phyloP scores from a whole-genome alignment of 1,140 invertebrate species.

The Drosophila varians region DNA sequence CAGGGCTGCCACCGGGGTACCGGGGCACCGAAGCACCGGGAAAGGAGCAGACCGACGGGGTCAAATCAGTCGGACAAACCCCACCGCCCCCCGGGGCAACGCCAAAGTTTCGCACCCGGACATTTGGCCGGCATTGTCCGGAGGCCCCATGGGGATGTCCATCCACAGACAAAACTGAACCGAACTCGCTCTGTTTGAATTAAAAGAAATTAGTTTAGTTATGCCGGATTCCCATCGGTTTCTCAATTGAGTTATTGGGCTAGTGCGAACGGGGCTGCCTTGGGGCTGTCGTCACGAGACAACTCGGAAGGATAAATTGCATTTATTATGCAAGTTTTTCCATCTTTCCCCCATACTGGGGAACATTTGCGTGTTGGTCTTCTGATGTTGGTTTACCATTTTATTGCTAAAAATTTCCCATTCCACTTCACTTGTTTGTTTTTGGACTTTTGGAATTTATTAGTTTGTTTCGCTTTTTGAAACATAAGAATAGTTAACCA shows the following conservation, averaged over 20 bases:
- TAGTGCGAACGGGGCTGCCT: conserved; percentile 5
- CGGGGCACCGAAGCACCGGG: neutral
- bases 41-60: neutral
- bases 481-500: neutral
- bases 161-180: neutral
- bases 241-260: conserved; percentile 19
- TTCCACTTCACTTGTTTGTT: conserved; percentile 1
- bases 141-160: neutral
- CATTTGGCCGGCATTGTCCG: conserved; percentile 30
- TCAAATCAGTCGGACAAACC: conserved; percentile 1
- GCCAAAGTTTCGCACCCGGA: conserved; percentile 35
- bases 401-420: conserved; percentile 12
- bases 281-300: neutral
- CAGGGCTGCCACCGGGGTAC: conserved; percentile 46
- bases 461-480: neutral
- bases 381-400: conserved; percentile 29
- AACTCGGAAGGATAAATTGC: conserved; percentile 19
- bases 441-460: too few relatives aligned
- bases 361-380: conserved; percentile 19
- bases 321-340: conserved; percentile 36
- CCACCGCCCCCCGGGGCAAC: neutral
- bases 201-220: conserved; percentile 63
- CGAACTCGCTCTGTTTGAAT: conserved; percentile 17
- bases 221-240: conserved; percentile 9
- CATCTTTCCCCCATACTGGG: neutral